phyloP scores from a whole-genome alignment of 1,140 invertebrate genomes.

The Pygmarrhopalites habei region DNA sequence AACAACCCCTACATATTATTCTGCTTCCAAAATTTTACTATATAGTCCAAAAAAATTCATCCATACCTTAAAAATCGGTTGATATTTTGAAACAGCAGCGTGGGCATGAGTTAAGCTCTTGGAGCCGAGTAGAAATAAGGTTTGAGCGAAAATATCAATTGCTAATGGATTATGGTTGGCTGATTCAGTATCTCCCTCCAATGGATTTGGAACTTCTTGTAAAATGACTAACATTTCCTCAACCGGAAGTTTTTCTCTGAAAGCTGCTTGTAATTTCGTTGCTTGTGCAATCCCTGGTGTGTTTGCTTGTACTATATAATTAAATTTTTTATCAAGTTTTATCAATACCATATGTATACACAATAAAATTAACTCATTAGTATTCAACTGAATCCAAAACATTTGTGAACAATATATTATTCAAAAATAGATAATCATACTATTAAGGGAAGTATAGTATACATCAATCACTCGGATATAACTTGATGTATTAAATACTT shows the following conservation, averaged over 20 bases:
- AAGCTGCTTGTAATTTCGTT: conserved; percentile 72
- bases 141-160: conserved; percentile 95
- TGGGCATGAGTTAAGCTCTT: conserved; percentile 98
- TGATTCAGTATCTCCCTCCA: conserved; percentile 60
- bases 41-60: no score
- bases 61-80: conserved; percentile 79
- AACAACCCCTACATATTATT: no score
- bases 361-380: no score
- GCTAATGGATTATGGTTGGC: conserved; percentile 75
- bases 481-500: no score
- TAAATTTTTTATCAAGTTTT: no score
- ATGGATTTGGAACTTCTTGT: conserved; percentile 71
- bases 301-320: conserved; percentile 15
- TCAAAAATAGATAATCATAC: no score
- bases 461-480: no score
- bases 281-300: conserved; percentile 75
- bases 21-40: no score
- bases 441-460: no score
- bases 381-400: no score
- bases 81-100: conserved; percentile 94
- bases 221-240: conserved; percentile 86
- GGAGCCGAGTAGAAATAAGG: conserved; percentile 81
- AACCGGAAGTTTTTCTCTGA: conserved; percentile 77
- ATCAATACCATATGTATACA: no score
- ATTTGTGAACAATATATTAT: no score